These are phyloP conservation scores for Oenanthe melanoleuca DNA, from an alignment of 2,113 vertebrate species.

Conservation along the genomic window DNA sequence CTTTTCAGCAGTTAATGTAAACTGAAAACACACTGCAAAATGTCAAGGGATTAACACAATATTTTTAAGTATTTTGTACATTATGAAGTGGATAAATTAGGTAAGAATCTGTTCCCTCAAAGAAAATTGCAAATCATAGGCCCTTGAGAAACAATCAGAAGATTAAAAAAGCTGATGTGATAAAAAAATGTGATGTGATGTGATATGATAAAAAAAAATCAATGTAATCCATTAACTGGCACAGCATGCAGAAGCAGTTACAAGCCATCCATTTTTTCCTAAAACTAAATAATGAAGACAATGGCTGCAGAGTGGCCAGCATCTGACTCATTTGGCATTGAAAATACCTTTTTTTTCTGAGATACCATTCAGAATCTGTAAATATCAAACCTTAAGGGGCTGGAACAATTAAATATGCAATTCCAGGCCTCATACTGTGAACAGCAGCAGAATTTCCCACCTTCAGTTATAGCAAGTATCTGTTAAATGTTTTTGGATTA, in stretches of 20 bases:
- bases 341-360: neutral
- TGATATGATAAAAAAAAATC: neutral
- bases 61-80: neutral
- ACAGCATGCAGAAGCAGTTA: neutral
- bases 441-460: neutral
- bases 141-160: neutral
- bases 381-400: neutral
- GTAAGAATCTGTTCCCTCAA: neutral
- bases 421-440: neutral
- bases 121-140: neutral
- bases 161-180: neutral
- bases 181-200: neutral
- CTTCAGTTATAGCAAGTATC: neutral
- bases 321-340: neutral
- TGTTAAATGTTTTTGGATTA: conserved; percentile 10
- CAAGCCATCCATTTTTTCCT: neutral
- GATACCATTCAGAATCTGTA: neutral
- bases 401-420: conserved; percentile 9
- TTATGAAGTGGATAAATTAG: neutral
- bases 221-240: neutral
- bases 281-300: neutral
- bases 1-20: conserved; percentile 16
- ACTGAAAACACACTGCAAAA: neutral
- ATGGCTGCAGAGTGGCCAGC: neutral
- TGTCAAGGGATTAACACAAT: neutral